Base-by-base conservation (phyloP, 1,140 invertebrate species). In the Brachionus angularis region DNA sequence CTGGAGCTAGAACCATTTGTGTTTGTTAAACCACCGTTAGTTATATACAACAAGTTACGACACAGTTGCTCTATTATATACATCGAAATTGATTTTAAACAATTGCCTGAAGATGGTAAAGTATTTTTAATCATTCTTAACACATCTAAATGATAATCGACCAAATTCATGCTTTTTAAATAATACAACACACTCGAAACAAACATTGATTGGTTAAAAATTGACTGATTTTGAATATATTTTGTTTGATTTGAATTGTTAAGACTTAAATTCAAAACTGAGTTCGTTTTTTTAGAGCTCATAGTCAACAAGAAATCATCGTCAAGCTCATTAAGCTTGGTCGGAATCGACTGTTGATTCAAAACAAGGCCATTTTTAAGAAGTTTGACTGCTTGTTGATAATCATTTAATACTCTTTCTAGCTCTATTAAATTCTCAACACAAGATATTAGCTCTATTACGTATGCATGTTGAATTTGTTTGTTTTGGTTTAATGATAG, bases 61-160 rank as follows among this genome's bases (percentile, higher is more conserved):
- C 91, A 93, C 14, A 93, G 79, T 75, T 92, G 90, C 75, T 88
- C 87, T 33, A 91, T 87, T 1, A 91, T 86, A 72, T 85, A 87
- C 14, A 89, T 86, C 2, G 89, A 86, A 47, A 91, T 86, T 42
- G 87, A 86, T 5, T 89, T 87, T 10, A 93, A 79, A 3, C 88
- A 87, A 27, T 85, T 81, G 34, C 87, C 85, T 83, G 90, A 85
- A 77, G 88, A 87, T 49, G 89, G 86, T 71, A 91, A 81, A 73
- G 88, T 86, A 36, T 87, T 87, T 3, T 88, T 90, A 5, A 91
- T 86, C 77, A 91, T 83, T 64, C 86, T 86, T 18, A 90, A 85
- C 89, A 90, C 91, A 75, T 90, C 88, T 71, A 87, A 89, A 70
- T 81, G 80, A 72, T 80, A 88, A 85, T 74, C 88, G 81, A 82